Evolutionary conservation across 2,113 vertebrate genomes (phyloP), one percentile per base, ranked within the genome.

Genomic region (Pterophyllum scalare): DNA sequence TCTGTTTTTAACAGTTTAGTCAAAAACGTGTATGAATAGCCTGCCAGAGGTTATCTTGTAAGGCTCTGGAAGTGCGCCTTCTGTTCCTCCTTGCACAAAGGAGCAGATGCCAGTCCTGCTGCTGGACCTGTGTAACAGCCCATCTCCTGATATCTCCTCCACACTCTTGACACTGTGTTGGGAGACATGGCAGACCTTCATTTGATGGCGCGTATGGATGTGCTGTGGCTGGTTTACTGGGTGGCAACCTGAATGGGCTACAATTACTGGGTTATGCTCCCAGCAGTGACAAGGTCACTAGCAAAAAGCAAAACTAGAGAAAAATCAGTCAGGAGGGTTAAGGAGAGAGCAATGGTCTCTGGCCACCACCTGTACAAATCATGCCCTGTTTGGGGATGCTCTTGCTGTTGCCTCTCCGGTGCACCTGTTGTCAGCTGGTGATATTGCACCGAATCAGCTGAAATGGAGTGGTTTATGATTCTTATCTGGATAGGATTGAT

Each of bases 401-500:
- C 40, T 70, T 52, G 10, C 1, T 70, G 64, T 70, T 70, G 43
- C 17, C 28, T 52, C 46, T 72, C 24, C 65, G 13, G 43, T 52
- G 65, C 43, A 70, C 65, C 65, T 70, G 43, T 70, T 70, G 65
- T 70, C 65, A n/a, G n/a, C n/a, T n/a, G n/a, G n/a, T n/a, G n/a
- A n/a, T n/a, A n/a, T n/a, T 49, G 43, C 1, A 70, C 65, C 17
- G 49, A 70, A 70, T 22, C 22, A 12, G 22, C 40, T 70, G 64
- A 70, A 26, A 12, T 70, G 24, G 24, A 49, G 26, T 70, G 15
- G 65, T 70, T 70, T 17, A 20, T 70, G 65, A 15, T 70, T 70
- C 40, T 0, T 70, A 70, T 28, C 22, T 70, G 65, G 65, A 20
- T 9, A 49, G 24, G 24, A 70, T 49, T 2, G 0, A 70, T 49